These are phyloP conservation scores for Plutomurus gul DNA, from an alignment of 1,140 invertebrate species.

Conservation along the genomic window DNA sequence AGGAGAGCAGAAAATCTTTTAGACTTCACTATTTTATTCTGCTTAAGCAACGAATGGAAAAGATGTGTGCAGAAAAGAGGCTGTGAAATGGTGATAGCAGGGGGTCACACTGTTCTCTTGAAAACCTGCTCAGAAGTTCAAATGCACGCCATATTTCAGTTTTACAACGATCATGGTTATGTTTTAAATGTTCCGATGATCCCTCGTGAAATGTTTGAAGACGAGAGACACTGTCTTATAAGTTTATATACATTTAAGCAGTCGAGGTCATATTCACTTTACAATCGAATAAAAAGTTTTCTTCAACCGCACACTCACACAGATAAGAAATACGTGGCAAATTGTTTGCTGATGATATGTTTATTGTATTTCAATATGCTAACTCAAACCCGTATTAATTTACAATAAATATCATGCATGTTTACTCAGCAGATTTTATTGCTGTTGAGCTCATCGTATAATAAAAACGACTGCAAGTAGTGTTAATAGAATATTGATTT, in stretches of 20 bases:
- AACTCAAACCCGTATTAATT: conserved; percentile 6
- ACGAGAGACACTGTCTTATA: not conserved
- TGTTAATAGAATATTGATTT: conserved; percentile 11
- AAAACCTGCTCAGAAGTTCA: conserved; percentile 11
- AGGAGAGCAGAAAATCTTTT: too few relatives aligned
- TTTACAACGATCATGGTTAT: not conserved
- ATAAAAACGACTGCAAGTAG: not conserved
- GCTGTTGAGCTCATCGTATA: not conserved
- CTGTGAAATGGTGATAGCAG: not conserved
- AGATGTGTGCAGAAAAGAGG: not conserved
- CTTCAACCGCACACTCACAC: not conserved
- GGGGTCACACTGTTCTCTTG: not conserved
- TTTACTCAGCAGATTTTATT: not conserved
- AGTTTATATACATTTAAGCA: not conserved
- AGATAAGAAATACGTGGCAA: not conserved
- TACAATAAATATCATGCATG: conserved; percentile 7
- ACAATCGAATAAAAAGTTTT: not conserved
- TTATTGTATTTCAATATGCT: conserved; percentile 11
- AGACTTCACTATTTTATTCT: too few relatives aligned
- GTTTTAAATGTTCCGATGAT: not conserved
- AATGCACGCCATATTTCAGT: not conserved
- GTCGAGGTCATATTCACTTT: not conserved
- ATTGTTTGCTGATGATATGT: not conserved
- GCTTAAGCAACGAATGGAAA: too few relatives aligned
- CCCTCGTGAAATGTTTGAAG: too few relatives aligned